Conservation (phyloP, 2,113 vertebrate species). For the Lethenteron camtschaticum region DNA sequence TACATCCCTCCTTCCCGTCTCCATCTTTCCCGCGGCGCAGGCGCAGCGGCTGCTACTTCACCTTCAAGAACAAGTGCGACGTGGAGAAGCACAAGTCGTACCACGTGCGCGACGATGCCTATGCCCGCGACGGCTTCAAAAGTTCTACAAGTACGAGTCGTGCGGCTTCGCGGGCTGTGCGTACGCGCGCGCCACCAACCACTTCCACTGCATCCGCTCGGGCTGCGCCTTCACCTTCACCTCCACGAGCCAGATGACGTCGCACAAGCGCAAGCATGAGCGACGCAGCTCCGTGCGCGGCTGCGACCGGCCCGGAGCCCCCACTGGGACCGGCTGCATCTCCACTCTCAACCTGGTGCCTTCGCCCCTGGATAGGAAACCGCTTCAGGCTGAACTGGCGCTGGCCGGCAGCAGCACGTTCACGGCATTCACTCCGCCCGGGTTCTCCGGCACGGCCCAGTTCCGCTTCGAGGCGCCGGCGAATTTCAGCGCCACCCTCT, state of each 20-base stretch:
- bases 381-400: too few relatives aligned
- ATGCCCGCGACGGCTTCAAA: slow-evolving; percentile 99
- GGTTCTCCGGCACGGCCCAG: too few relatives aligned
- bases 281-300: slow-evolving; percentile 31
- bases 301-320: background rate
- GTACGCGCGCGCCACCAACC: slow-evolving; percentile 99
- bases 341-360: too few relatives aligned
- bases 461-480: too few relatives aligned
- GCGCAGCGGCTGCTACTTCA: slow-evolving; percentile 82
- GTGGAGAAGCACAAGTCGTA: slow-evolving; percentile 99
- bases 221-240: slow-evolving; percentile 99
- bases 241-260: slow-evolving; percentile 99
- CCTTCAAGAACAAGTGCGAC: slow-evolving; percentile 99
- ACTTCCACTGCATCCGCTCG: slow-evolving; percentile 95
- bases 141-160: slow-evolving; percentile 98
- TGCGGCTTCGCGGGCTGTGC: slow-evolving; percentile 97
- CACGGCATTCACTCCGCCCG: too few relatives aligned
- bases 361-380: too few relatives aligned
- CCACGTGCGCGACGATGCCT: slow-evolving; percentile 97
- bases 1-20: slow-evolving; percentile 7
- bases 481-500: too few relatives aligned
- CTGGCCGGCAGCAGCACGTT: too few relatives aligned
- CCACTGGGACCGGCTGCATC: too few relatives aligned
- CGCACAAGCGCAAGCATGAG: slow-evolving; percentile 94
- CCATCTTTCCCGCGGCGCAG: slow-evolving; percentile 18